These are phyloP conservation scores for Alviniconcha strummeri DNA, from an alignment of 2,888 invertebrate species.

Conservation along the genomic window DNA sequence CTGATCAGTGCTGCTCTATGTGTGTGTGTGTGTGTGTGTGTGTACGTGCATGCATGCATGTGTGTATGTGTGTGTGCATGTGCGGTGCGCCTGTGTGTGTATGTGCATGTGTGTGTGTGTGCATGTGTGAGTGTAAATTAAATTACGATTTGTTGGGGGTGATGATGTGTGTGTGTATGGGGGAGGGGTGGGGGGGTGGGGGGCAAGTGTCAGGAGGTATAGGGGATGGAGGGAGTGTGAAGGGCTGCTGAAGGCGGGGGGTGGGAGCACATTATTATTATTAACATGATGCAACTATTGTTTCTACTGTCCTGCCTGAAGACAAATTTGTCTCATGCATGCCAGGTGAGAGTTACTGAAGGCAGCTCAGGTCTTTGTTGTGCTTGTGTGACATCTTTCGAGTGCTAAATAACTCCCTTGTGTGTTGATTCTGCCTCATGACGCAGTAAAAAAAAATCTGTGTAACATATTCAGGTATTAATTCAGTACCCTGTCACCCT, in stretches of 20 bases:
- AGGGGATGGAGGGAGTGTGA: not conserved
- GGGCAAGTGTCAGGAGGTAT: not conserved
- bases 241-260: not conserved
- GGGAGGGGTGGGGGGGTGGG: not conserved
- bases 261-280: not conserved
- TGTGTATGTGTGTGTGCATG: conserved; percentile 6
- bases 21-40: conserved; percentile 2
- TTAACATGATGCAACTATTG: no score
- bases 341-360: not conserved
- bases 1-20: not conserved
- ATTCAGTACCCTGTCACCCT: no score
- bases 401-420: not conserved
- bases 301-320: not conserved
- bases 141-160: not conserved
- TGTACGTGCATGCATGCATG: not conserved
- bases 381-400: not conserved
- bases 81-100: not conserved
- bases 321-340: not conserved
- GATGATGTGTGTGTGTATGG: not conserved
- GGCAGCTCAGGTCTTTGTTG: not conserved
- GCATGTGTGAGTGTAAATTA: not conserved
- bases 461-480: no score
- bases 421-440: no score
- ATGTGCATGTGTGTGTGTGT: not conserved
- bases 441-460: no score